Base-by-base conservation (phyloP, 2,113 vertebrate species). In the Cromileptes altivelis region DNA sequence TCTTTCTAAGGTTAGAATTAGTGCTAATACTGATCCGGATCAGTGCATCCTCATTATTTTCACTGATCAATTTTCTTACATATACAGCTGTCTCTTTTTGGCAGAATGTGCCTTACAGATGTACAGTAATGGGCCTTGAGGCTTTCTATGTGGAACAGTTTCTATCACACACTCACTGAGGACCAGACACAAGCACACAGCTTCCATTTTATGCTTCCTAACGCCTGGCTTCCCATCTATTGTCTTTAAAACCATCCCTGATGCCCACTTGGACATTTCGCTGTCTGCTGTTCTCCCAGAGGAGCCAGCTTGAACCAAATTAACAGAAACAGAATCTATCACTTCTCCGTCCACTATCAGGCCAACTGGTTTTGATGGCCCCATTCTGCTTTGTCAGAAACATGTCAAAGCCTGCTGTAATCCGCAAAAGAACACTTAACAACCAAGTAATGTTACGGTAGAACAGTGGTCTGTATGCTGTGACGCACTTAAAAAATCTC, bases 401-500 rank as follows among this genome's bases (percentile, higher is more conserved):
- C 85, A 75, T 62, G 73, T 70, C 88, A 81, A 82, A 85, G 75
- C 70, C 61, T 37, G 64, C 70, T 56, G 80, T 89, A 89, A 89
- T 88, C 89, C 87, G 12, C 87, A 61, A 76, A 88, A 93, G 84
- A 88, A 93, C 92, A 90, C 84, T 93, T 91, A 90, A 87, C 78
- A 82, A 75, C 87, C 73, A 58, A 85, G 92, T 89, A 89, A 90
- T 85, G 92, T 91, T 90, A 92, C 62, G 76, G 62, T 86, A 90
- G 82, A 90, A 81, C 81, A 60, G 84, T 74, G 17, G 79, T 17
- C 87, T 80, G 78, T 84, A 58, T 12, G 60, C 85, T 82, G 82
- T 84, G 86, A 87, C 77, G 65, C 91, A 91, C 91, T 94, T 89
- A 81, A 82, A 93, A 90, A 92, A 92, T 89, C 93, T 92, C 21